These are phyloP conservation scores for Caenorhabditis sp. DNA, from an alignment of 2,888 invertebrate genomes.

Conservation along the genomic window DNA sequence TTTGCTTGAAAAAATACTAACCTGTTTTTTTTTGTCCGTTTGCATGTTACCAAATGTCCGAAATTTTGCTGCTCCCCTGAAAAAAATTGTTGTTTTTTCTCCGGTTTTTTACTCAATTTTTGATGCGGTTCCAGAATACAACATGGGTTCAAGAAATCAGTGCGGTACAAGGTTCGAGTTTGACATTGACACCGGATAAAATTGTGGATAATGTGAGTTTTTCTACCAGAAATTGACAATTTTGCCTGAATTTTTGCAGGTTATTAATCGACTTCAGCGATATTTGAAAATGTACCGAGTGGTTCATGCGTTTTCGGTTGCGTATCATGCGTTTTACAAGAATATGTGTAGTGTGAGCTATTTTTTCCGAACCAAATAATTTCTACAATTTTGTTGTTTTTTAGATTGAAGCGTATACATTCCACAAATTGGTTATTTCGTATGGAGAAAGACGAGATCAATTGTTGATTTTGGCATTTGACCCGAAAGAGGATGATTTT, in stretches of 20 bases:
- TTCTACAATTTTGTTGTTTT: not conserved
- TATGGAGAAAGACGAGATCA: slow-evolving; percentile 77
- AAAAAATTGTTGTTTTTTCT: no score
- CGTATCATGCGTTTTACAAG: slow-evolving; percentile 52
- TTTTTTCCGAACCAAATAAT: not conserved
- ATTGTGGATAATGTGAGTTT: slow-evolving; percentile 12
- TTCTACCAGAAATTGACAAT: not conserved
- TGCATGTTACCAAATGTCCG: no score
- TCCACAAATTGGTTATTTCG: slow-evolving; percentile 86
- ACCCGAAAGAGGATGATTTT: slow-evolving; percentile 37
- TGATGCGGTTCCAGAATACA: slow-evolving; percentile 30
- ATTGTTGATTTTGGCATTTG: slow-evolving; percentile 59
- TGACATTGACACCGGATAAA: slow-evolving; percentile 7
- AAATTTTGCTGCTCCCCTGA: no score
- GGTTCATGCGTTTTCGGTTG: slow-evolving; percentile 55
- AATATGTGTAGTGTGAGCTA: slow-evolving; percentile 51
- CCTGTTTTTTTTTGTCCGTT: no score
- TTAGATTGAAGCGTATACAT: slow-evolving; percentile 87
- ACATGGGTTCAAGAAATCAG: slow-evolving; percentile 36
- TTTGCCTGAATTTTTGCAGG: not conserved
- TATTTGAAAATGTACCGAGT: slow-evolving; percentile 62
- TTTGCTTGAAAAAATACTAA: no score
- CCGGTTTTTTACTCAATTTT: not conserved
- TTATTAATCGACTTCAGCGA: slow-evolving; percentile 44
- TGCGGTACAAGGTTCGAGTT: slow-evolving; percentile 8